These are phyloP conservation scores for Aurelia coerulea DNA, from an alignment of 30 jellyfish, hydroid and myxozoan genomes.

Conservation along the genomic window DNA sequence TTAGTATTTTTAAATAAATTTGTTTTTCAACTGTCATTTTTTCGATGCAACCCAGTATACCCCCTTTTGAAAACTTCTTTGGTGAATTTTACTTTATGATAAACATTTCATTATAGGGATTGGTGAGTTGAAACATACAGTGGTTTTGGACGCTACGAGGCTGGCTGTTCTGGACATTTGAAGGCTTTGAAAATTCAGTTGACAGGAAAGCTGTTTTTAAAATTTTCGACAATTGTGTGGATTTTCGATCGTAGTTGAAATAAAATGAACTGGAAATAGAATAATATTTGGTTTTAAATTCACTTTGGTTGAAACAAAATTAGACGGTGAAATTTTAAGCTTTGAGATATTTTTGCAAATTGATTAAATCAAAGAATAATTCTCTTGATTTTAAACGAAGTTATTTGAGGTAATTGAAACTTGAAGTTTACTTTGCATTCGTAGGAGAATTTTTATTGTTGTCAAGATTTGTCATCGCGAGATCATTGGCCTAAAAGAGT, in stretches of 20 bases:
- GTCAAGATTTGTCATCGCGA: conserved; percentile 27
- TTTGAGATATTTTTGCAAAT: conserved; percentile 52
- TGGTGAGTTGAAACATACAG: not conserved
- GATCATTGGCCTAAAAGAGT: too few species aligned
- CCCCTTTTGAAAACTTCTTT: too few species aligned
- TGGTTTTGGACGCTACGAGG: conserved; percentile 2
- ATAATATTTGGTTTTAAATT: conserved; percentile 5
- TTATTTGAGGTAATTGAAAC: conserved; percentile 34
- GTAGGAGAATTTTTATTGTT: conserved; percentile 1
- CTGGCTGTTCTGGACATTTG: conserved; percentile 6
- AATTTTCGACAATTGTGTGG: not conserved
- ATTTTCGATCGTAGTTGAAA: conserved; percentile 1
- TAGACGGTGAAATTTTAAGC: conserved; percentile 26
- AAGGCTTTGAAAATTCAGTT: not conserved
- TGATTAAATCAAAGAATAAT: conserved; percentile 22
- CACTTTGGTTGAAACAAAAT: conserved; percentile 1
- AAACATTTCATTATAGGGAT: not conserved
- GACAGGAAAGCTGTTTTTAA: conserved; percentile 4
- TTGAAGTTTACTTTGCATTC: not conserved
- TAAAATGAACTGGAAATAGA: too few species aligned
- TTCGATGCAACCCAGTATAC: too few species aligned
- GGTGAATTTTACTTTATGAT: too few species aligned
- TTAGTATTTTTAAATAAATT: too few species aligned
- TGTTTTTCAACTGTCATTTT: too few species aligned
- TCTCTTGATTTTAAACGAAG: conserved; percentile 27